phyloP scores from a whole-genome alignment of 1,140 invertebrate genomes.

The Epicauta chinensis region DNA sequence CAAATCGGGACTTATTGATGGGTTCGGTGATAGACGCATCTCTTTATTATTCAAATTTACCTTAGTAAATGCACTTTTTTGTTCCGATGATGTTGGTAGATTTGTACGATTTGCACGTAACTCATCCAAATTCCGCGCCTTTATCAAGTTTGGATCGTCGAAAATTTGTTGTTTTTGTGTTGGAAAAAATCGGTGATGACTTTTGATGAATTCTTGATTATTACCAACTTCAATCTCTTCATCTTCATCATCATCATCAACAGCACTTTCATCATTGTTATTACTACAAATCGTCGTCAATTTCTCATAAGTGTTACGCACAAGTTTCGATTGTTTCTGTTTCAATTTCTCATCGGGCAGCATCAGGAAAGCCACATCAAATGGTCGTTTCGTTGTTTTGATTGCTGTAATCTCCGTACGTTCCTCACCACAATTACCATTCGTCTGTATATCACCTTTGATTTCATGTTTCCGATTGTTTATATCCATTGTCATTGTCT shows the following conservation, averaged over 20 bases:
- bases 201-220: slow-evolving; percentile 36
- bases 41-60: slow-evolving; percentile 49
- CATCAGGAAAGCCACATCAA: slow-evolving; percentile 83
- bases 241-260: slow-evolving; percentile 37
- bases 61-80: slow-evolving; percentile 74
- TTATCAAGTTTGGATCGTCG: slow-evolving; percentile 51
- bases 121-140: slow-evolving; percentile 43
- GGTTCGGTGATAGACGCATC: slow-evolving; percentile 50
- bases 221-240: slow-evolving; percentile 49
- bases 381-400: slow-evolving; percentile 61
- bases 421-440: slow-evolving; percentile 23
- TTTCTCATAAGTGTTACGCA: slow-evolving; percentile 23
- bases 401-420: slow-evolving; percentile 26
- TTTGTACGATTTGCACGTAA: slow-evolving; percentile 28
- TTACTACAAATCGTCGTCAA: slow-evolving; percentile 35
- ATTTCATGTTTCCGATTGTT: slow-evolving; percentile 33
- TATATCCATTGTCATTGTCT: slow-evolving; percentile 32
- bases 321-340: slow-evolving; percentile 50
- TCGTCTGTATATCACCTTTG: slow-evolving; percentile 36
- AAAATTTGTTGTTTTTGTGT: slow-evolving; percentile 53
- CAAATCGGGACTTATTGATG: slow-evolving; percentile 66
- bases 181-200: slow-evolving; percentile 27
- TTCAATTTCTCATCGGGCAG: slow-evolving; percentile 74
- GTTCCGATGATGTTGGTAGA: slow-evolving; percentile 22
- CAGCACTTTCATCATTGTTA: slow-evolving; percentile 15